Evolutionary conservation across 1,140 invertebrate species (phyloP).

Genomic region (Lucilia cuprina): DNA sequence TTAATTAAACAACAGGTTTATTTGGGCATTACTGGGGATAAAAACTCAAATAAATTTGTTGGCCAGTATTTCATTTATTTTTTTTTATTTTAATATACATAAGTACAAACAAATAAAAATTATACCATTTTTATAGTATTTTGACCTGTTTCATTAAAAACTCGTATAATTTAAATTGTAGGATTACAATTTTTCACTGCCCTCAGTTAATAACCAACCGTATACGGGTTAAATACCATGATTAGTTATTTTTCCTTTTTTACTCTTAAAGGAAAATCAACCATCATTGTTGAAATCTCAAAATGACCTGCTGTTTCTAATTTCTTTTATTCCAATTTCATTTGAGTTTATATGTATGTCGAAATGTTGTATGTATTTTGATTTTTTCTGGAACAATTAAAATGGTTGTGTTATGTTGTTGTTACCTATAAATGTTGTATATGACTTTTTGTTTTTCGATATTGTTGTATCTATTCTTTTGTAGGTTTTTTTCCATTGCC

Average conservation of each 20-base stretch:
- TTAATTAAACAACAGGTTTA: no score
- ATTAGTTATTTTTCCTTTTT: not conserved
- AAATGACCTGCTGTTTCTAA: conserved; percentile 26
- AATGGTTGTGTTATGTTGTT: conserved; percentile 9
- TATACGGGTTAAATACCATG: conserved; percentile 12
- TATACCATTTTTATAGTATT: no score
- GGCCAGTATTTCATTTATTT: no score
- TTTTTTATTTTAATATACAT: no score
- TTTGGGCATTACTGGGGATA: no score
- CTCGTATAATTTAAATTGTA: no score
- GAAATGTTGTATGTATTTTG: not conserved
- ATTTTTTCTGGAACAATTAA: not conserved
- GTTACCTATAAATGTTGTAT: not conserved
- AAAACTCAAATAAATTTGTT: no score
- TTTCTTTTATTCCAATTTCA: conserved; percentile 3
- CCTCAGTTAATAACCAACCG: not conserved
- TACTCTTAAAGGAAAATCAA: not conserved
- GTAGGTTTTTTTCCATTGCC: not conserved
- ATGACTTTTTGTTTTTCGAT: conserved; percentile 7
- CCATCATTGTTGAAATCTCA: not conserved
- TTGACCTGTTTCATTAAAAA: no score
- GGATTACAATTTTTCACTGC: no score
- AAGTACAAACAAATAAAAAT: no score
- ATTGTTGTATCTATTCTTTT: not conserved
- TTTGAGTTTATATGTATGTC: not conserved